Evolutionary conservation across 2,113 vertebrate genomes (phyloP), one percentile per base, ranked within the genome.

Genomic region (Acinonyx jubatus): DNA sequence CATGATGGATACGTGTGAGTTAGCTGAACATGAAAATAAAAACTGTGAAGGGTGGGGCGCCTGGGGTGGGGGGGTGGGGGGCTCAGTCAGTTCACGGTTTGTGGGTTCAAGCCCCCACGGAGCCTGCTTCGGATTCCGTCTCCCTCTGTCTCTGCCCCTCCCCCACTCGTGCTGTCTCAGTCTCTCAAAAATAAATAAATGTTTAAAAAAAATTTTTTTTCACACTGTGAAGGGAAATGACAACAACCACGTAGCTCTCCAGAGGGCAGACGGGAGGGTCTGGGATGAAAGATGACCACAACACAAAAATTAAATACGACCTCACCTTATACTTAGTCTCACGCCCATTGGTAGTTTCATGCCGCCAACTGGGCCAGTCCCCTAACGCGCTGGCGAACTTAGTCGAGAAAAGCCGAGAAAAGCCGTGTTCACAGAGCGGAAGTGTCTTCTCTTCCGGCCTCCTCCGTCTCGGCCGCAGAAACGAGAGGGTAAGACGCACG

Each of bases 401-500:
- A 25, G 31, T 8, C 48, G 85, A 45, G 45, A 45, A 45, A 45
- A 45, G 45, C 45, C 45, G 45, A 45, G 45, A 33, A 52, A 48
- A 73, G 73, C 5, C 13, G 41, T 21, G 13, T 29, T 81, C 55
- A 61, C 3, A 15, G 73, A 29, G 23, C 38, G 6, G 5, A 15
- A 14, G 38, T 4, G 14, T 15, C 73, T 45, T 29, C 12, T 45
- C 25, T 41, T 8, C 73, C 3, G 25, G 73, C 38, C 73, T 74
- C 71, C 13, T 12, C 11, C 36, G 5, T 41, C 71, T 13, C 5
- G 23, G 71, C 71, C 1, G 23, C 71, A 12, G 23, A 25, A 25
- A 6, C 21, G 1, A 25, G 36, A 38, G 12, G 0, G 11, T 1
- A 1, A 27, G 71, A 41, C 9, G 36, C 71, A 7, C 71, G 5